Percentiles rank a stretch among this genome's conserved stretches.
phyloP scores from a whole-genome alignment of 2,888 invertebrate genomes.

The Drosophila peninsularis region DNA sequence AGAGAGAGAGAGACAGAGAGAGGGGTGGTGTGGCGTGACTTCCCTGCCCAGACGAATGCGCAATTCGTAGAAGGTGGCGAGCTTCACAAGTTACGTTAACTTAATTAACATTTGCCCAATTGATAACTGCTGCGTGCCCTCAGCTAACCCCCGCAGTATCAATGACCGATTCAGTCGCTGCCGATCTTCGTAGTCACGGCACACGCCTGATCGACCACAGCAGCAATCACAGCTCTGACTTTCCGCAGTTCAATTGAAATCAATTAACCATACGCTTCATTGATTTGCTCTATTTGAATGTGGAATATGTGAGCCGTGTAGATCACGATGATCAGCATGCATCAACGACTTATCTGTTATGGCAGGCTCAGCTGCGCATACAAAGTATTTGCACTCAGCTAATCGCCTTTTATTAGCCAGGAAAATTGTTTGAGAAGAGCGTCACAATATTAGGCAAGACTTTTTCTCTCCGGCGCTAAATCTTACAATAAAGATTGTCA shows the following conservation, averaged over 20 bases:
- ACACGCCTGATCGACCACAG: slow-evolving; percentile 27
- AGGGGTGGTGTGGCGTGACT: background rate
- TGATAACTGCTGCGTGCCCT: slow-evolving; percentile 20
- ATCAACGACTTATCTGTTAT: slow-evolving; percentile 11
- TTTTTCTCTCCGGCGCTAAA: no score
- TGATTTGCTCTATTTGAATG: slow-evolving; percentile 34
- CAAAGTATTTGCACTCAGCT: slow-evolving; percentile 4
- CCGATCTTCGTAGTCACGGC: slow-evolving; percentile 32
- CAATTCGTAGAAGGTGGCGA: slow-evolving; percentile 24
- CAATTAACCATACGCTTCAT: slow-evolving; percentile 57
- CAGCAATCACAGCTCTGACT: slow-evolving; percentile 11
- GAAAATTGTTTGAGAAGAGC: background rate
- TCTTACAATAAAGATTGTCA: no score
- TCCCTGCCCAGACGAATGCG: slow-evolving; percentile 32
- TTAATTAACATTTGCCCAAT: slow-evolving; percentile 37
- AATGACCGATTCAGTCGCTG: slow-evolving; percentile 24
- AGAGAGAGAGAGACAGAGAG: background rate
- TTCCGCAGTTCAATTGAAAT: slow-evolving; percentile 20
- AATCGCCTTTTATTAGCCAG: background rate
- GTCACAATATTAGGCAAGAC: background rate
- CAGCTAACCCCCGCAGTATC: slow-evolving; percentile 4
- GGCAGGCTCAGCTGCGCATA: background rate
- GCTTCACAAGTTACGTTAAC: slow-evolving; percentile 25
- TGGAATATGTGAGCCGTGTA: slow-evolving; percentile 4
- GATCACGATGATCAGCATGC: slow-evolving; percentile 24